Percentiles rank a stretch among this genome's conserved stretches.
These are phyloP conservation scores for Macropodus opercularis DNA, from an alignment of 2,797 vertebrate genomes.

Conservation along the genomic window DNA sequence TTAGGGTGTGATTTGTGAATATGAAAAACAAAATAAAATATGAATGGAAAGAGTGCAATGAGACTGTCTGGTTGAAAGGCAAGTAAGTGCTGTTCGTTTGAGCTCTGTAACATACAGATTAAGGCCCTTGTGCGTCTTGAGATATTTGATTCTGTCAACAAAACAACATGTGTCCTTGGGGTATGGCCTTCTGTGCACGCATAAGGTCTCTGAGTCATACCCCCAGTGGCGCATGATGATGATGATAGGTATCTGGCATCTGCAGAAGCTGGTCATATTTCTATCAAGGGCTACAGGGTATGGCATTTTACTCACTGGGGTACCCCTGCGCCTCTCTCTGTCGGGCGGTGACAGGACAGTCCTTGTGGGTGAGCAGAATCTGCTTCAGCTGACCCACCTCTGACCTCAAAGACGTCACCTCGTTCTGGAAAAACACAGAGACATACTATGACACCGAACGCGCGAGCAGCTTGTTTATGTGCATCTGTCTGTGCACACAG, in stretches of 20 bases:
- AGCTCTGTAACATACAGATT: conserved; percentile 16
- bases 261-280: conserved; percentile 48
- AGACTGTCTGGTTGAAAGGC: conserved; percentile 29
- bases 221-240: conserved; percentile 40
- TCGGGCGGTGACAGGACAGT: conserved; percentile 96
- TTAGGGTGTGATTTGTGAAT: conserved; percentile 20
- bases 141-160: conserved; percentile 10
- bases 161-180: conserved; percentile 15
- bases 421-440: conserved; percentile 85
- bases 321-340: conserved; percentile 96
- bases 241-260: conserved; percentile 46
- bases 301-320: conserved; percentile 89
- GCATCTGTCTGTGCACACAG: background rate
- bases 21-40: conserved; percentile 28
- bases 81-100: conserved; percentile 46
- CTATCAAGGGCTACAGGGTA: conserved; percentile 30
- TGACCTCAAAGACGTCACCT: conserved; percentile 96
- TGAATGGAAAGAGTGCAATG: conserved; percentile 52
- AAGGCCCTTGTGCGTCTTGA: conserved; percentile 28
- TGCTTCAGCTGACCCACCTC: conserved; percentile 99
- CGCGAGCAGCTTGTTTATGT: background rate
- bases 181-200: conserved; percentile 20
- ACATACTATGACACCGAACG: conserved; percentile 31
- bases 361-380: conserved; percentile 97
- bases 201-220: conserved; percentile 33